Evolutionary conservation across 2,797 vertebrate species (phyloP), one percentile per base, ranked within the genome.

Genomic region (Florisuga fusca): DNA sequence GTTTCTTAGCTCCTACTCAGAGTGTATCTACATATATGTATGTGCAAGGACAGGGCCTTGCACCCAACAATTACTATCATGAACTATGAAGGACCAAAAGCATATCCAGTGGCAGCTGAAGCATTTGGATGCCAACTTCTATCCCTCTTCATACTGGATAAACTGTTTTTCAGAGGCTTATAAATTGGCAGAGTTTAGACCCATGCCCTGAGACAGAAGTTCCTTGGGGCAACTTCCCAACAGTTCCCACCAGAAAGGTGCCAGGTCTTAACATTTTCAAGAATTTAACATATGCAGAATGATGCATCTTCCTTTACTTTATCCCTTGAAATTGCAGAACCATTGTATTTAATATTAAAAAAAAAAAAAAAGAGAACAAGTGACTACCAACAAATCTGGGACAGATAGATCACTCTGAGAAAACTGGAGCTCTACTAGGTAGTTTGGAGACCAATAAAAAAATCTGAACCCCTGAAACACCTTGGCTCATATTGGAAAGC

Each of bases 1-100:
- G 7, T 50, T 93, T 94, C 71, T 90, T 75, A 94, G 81, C 64
- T 92, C 68, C 86, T 69, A 90, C 59, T 8, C 33, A 63, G 33
- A 17, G 25, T 20, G n/a, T 67, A 29, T 4, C 25, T 4, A 18
- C 13, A 38, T 23, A 55, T 20, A 68, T 36, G 18, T 29, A 8
- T 3, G 33, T n/a, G 54, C 12, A 71, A 84, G 41, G 36, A 43
- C 57, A 36, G 41, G 33, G 54, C 72, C 64, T 85, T 68, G 43
- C 18, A 72, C 36, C 9, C 79, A 64, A 58, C 34, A 84, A 27
- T 53, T 88, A 66, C 51, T 64, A 51, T n/a, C 46, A 66, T 11
- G 15, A 94, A 75, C 79, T 34, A 58, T 19, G 54, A 84, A 68
- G 21, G 73, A 55, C 29, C 9, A 1, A 85, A 85, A 77, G 33